phyloP scores from a whole-genome alignment of 2,113 vertebrate species.

The Urocitellus parryii region DNA sequence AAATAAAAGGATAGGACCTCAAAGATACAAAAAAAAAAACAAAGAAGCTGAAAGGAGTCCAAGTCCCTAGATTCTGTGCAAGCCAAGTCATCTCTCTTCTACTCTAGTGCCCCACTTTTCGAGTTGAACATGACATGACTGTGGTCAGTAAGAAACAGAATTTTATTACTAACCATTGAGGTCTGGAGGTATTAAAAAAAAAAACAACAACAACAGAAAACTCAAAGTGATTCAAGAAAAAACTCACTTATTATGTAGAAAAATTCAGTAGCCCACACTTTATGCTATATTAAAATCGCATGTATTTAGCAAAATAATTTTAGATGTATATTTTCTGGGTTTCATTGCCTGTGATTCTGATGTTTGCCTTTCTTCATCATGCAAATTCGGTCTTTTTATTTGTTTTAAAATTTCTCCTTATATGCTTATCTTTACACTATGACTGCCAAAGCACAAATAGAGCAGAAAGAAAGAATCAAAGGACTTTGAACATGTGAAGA shows the following conservation, averaged over 20 bases:
- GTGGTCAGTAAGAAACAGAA: constrained; percentile 1
- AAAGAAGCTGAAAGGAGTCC: not conserved
- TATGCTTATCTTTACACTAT: not conserved
- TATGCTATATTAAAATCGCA: not conserved
- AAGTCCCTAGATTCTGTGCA: not conserved
- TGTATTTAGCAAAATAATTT: constrained; percentile 9
- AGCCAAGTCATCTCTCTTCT: not conserved
- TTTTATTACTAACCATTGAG: not conserved
- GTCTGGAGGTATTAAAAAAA: not conserved
- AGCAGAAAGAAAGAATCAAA: not conserved
- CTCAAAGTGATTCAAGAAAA: not conserved
- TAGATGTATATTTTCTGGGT: not conserved
- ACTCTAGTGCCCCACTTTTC: not conserved
- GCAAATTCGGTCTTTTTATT: not conserved
- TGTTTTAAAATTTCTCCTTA: not conserved
- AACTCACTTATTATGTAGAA: not conserved
- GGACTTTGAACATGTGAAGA: not conserved
- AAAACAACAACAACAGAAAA: not conserved
- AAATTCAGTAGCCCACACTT: not conserved
- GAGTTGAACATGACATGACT: not conserved
- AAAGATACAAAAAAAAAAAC: not conserved
- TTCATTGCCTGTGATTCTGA: not conserved
- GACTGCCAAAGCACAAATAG: not conserved
- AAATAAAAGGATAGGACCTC: not conserved
- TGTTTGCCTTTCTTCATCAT: not conserved